phyloP scores from a whole-genome alignment of 2,888 invertebrate genomes.

The Hirtodrosophila histrioides region DNA sequence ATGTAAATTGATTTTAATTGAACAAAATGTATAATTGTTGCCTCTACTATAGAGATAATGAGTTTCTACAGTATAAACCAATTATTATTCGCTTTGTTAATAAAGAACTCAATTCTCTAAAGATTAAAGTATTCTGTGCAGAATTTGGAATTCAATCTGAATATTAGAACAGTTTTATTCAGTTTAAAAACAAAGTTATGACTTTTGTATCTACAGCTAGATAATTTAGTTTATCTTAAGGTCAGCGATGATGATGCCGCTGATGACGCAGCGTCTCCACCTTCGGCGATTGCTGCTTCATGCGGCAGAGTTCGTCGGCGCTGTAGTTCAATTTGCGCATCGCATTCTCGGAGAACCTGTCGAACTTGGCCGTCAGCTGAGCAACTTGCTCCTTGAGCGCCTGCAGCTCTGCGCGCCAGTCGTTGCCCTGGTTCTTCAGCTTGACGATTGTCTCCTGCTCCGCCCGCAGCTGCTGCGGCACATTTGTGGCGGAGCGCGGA shows the following conservation, averaged over 20 bases:
- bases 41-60: too few relatives aligned
- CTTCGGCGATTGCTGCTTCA: slow-evolving; percentile 62
- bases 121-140: too few relatives aligned
- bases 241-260: slow-evolving; percentile 56
- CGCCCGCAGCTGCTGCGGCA: slow-evolving; percentile 71
- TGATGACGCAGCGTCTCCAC: slow-evolving; percentile 46
- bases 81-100: too few relatives aligned
- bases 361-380: slow-evolving; percentile 76
- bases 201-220: slow-evolving; percentile 5
- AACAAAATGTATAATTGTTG: too few relatives aligned
- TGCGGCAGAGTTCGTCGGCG: slow-evolving; percentile 80
- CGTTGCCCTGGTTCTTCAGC: slow-evolving; percentile 73
- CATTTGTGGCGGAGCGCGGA: slow-evolving; percentile 82
- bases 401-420: slow-evolving; percentile 75
- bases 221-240: background rate
- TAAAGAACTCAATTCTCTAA: too few relatives aligned
- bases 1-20: too few relatives aligned
- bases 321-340: slow-evolving; percentile 77
- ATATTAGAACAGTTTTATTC: too few relatives aligned
- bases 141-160: too few relatives aligned
- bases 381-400: slow-evolving; percentile 72
- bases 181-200: too few relatives aligned
- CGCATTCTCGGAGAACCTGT: slow-evolving; percentile 76
- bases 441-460: slow-evolving; percentile 66
- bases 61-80: too few relatives aligned